These are phyloP conservation scores for Drosophila hydei DNA, from an alignment of 1,140 invertebrate genomes.

Conservation along the genomic window DNA sequence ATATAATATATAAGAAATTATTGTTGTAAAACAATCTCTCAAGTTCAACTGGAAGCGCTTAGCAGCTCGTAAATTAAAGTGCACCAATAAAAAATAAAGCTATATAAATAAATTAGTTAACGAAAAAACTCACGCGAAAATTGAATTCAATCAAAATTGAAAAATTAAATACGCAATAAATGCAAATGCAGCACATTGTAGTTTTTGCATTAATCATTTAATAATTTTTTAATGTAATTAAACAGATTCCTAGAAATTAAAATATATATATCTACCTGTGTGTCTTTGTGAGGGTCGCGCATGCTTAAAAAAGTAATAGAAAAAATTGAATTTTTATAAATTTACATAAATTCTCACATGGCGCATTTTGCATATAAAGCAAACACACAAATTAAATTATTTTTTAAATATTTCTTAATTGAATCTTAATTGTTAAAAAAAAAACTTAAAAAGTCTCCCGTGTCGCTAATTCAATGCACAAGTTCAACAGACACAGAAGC, in stretches of 20 bases:
- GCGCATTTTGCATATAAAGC: conserved; percentile 44
- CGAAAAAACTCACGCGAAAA: conserved; percentile 59
- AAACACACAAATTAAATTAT: conserved; percentile 64
- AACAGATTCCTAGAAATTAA: conserved; percentile 49
- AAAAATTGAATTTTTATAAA: conserved; percentile 41
- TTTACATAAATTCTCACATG: conserved; percentile 76
- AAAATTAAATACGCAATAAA: conserved; percentile 40
- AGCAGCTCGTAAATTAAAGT: conserved; percentile 49
- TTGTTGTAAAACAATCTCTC: conserved; percentile 9
- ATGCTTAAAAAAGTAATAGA: conserved; percentile 9
- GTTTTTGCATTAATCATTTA: conserved; percentile 60
- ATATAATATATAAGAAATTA: conserved; percentile 19
- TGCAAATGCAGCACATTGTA: conserved; percentile 61
- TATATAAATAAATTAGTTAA: conserved; percentile 30
- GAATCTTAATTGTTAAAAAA: conserved; percentile 55
- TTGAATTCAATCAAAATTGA: conserved; percentile 41
- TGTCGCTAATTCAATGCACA: conserved; percentile 43
- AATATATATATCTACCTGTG: conserved; percentile 41
- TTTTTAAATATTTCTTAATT: conserved; percentile 76
- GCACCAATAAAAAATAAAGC: conserved; percentile 31
- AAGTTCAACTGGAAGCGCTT: conserved; percentile 43
- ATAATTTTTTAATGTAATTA: conserved; percentile 68
- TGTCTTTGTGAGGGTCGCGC: conserved; percentile 65
- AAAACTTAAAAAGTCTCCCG: conserved; percentile 37
- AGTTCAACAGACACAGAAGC: conserved; percentile 47